Evolutionary conservation across 2,888 invertebrate species (phyloP).

Genomic region (Drosophila pseudotakahashii): DNA sequence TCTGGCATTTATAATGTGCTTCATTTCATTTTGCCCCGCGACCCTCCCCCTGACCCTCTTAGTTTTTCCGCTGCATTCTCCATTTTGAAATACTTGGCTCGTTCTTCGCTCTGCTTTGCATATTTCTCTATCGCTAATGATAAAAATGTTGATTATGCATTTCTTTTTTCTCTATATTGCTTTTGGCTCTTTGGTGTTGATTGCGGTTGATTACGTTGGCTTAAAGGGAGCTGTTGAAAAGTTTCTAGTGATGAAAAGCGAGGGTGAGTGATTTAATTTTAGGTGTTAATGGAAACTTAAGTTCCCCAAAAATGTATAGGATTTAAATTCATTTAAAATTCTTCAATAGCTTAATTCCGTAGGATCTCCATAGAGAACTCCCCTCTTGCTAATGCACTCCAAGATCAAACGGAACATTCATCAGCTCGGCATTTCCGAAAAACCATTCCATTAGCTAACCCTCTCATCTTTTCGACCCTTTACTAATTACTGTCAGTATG

Average conservation of each 20-base stretch:
- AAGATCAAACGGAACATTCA: slow-evolving; percentile 16
- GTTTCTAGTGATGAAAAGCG: background rate
- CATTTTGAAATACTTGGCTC: slow-evolving; percentile 48
- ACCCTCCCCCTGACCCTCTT: slow-evolving; percentile 29
- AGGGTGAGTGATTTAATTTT: background rate
- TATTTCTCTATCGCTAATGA: slow-evolving; percentile 60
- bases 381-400: slow-evolving; percentile 6
- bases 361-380: background rate
- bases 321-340: no score
- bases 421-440: slow-evolving; percentile 1
- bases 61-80: slow-evolving; percentile 21
- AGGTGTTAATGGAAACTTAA: background rate
- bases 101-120: slow-evolving; percentile 56
- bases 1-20: slow-evolving; percentile 80
- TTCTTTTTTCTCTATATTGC: slow-evolving; percentile 61
- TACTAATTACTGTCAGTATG: slow-evolving; percentile 42
- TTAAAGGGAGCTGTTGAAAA: slow-evolving; percentile 13
- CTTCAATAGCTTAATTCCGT: background rate
- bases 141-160: slow-evolving; percentile 78
- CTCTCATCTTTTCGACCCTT: slow-evolving; percentile 15
- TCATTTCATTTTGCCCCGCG: slow-evolving; percentile 80
- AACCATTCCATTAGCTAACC: slow-evolving; percentile 41
- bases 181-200: slow-evolving; percentile 67
- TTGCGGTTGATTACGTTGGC: slow-evolving; percentile 69
- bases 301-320: background rate